Base-by-base conservation (phyloP, 2,797 vertebrate genomes). In the Dermochelys coriacea region DNA sequence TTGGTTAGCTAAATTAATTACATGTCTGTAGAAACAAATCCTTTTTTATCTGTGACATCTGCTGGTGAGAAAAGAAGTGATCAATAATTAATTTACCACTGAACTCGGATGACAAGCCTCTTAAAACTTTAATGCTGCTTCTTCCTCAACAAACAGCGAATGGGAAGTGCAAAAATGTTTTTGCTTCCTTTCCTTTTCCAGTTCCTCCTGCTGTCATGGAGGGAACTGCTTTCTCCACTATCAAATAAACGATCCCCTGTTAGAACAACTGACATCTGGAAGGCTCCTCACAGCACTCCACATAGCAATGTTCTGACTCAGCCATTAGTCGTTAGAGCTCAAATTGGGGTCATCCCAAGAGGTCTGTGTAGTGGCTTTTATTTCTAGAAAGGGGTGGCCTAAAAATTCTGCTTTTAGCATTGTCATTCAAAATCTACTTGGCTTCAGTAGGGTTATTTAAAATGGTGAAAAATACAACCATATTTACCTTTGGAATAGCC, bases 401-500 rank as follows among this genome's bases (percentile, higher is more conserved):
- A 94, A 97, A 95, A 97, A 96, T 80, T 94, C 93, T 95, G 90
- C 94, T 95, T 41, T 61, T 96, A 94, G 95, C 75, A 88, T 93
- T 95, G 57, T 89, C 90, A 87, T 96, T 97, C 94, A 97, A 96
- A 96, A 94, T 96, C 94, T 94, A 95, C 91, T 94, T 94, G 94
- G 96, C 96, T 97, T 96, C 96, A 97, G 95, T 93, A 96, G 87
- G 52, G 87, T 94, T 97, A 97, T 96, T 97, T 96, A 95, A 96
- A 94, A 90, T 94, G 96, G 96, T 96, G 94, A 96, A 96, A 97
- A 97, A 97, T 96, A 96, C 91, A 96, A 94, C 91, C 95, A 93
- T 90, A 93, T 0, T 94, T 95, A 97, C 91, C 96, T 95, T 96
- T 97, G 95, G 95, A 94, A 96, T 94, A 97, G 82, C 87, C 91